Evolutionary conservation across 2,797 vertebrate genomes (phyloP).

Genomic region (Lacerta agilis): DNA sequence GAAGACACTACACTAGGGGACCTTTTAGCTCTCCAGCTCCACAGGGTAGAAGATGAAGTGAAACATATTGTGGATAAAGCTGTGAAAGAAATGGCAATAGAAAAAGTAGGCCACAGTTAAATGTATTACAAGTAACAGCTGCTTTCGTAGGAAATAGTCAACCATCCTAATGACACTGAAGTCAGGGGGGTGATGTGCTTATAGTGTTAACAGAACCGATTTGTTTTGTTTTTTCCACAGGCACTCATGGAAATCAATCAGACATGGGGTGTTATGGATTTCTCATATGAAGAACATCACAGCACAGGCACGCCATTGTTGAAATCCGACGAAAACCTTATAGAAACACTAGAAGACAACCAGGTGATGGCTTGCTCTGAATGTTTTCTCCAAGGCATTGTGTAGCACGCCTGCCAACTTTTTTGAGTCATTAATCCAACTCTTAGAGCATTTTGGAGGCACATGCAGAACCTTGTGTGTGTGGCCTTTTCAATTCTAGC

Average conservation of each 20-base stretch:
- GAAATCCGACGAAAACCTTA: constrained; percentile 85
- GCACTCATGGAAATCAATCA: constrained; percentile 81
- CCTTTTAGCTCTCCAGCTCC: constrained; percentile 82
- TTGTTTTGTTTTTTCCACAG: constrained; percentile 47
- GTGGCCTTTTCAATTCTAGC: background rate
- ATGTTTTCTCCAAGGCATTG: background rate
- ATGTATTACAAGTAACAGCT: background rate
- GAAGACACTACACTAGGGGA: constrained; percentile 80
- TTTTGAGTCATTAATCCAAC: background rate
- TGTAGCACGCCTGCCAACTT: background rate
- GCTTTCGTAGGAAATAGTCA: background rate
- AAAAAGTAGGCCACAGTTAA: constrained; percentile 54
- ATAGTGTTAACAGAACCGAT: background rate
- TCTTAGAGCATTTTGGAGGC: background rate
- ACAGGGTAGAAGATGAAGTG: constrained; percentile 84
- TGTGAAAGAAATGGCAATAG: constrained; percentile 81
- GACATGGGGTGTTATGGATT: constrained; percentile 79
- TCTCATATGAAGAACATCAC: constrained; percentile 79
- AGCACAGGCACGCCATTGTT: constrained; percentile 78
- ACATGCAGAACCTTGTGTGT: too few relatives aligned
- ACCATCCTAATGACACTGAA: background rate
- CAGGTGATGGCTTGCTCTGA: constrained; percentile 68
- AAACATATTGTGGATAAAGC: constrained; percentile 85
- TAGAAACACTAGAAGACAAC: constrained; percentile 85
- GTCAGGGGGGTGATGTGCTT: background rate